phyloP scores from a whole-genome alignment of 2,113 vertebrate genomes.

The Saccopteryx leptura region DNA sequence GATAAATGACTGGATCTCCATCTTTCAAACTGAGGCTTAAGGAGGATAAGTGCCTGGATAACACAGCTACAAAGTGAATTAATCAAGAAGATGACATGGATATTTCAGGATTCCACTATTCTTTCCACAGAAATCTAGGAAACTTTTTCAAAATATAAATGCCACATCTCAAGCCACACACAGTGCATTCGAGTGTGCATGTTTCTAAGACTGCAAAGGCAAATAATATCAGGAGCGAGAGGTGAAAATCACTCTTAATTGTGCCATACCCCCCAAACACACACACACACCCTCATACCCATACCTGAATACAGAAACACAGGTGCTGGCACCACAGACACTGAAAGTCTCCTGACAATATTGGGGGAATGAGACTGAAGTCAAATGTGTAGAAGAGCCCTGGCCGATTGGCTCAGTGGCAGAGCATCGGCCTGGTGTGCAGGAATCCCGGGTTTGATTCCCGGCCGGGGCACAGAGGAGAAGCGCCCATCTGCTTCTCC shows the following conservation, averaged over 20 bases:
- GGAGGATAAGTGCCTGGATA: slow-evolving; percentile 44
- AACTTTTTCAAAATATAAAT: not conserved
- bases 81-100: not conserved
- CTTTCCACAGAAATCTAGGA: not conserved
- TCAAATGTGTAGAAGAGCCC: not conserved
- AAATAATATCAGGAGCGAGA: not conserved
- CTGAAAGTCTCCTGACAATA: not conserved
- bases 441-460: no score
- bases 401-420: no score
- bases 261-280: not conserved
- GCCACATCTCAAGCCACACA: not conserved
- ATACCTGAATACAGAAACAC: not conserved
- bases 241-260: not conserved
- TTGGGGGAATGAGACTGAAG: not conserved
- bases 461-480: no score
- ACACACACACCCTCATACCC: not conserved
- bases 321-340: not conserved
- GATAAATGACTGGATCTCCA: slow-evolving; percentile 48
- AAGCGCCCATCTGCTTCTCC: no score
- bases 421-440: no score
- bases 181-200: not conserved
- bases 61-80: slow-evolving; percentile 50
- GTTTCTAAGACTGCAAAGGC: not conserved
- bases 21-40: slow-evolving; percentile 60
- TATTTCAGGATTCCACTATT: slow-evolving; percentile 23